Percentiles rank a stretch among this genome's conserved stretches.
Conservation (phyloP, 92 coral and sea anemone species). For the Diadumene lineata region DNA sequence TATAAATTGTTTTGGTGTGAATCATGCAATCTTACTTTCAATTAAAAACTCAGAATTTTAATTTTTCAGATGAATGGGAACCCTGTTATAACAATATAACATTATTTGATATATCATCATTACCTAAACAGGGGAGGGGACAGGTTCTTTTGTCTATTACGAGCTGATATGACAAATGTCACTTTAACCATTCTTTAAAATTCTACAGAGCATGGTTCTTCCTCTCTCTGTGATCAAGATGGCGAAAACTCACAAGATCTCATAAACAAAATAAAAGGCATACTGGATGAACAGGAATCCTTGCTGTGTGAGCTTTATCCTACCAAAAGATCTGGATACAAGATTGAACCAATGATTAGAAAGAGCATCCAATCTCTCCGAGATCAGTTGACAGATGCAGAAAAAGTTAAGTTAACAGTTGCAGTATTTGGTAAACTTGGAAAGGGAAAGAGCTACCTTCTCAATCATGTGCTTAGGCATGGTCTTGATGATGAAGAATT, state of each 20-base stretch:
- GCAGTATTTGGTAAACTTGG: conserved; percentile 58
- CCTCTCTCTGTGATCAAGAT: neutral
- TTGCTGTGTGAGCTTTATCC: neutral
- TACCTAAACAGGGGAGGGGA: too few species aligned
- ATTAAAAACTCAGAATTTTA: too few species aligned
- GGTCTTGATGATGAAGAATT: conserved; percentile 9
- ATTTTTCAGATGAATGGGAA: too few species aligned
- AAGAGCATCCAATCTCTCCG: conserved; percentile 34
- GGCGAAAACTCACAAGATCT: neutral
- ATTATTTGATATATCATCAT: too few species aligned
- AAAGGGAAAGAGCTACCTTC: conserved; percentile 52
- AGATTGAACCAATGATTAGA: conserved; percentile 18
- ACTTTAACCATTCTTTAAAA: too few species aligned
- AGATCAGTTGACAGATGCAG: conserved; percentile 23
- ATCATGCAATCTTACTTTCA: too few species aligned
- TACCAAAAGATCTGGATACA: neutral
- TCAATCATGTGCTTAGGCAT: conserved; percentile 42
- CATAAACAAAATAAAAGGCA: neutral
- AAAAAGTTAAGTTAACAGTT: conserved; percentile 36
- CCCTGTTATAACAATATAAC: too few species aligned
- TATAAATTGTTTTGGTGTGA: too few species aligned
- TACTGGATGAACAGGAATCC: neutral
- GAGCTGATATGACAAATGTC: too few species aligned
- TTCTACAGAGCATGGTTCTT: neutral
- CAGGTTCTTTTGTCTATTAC: too few species aligned